Percentiles rank a stretch among this genome's conserved stretches.
Evolutionary conservation across 2,113 vertebrate species (phyloP).

Genomic region (Hemicordylus capensis): DNA sequence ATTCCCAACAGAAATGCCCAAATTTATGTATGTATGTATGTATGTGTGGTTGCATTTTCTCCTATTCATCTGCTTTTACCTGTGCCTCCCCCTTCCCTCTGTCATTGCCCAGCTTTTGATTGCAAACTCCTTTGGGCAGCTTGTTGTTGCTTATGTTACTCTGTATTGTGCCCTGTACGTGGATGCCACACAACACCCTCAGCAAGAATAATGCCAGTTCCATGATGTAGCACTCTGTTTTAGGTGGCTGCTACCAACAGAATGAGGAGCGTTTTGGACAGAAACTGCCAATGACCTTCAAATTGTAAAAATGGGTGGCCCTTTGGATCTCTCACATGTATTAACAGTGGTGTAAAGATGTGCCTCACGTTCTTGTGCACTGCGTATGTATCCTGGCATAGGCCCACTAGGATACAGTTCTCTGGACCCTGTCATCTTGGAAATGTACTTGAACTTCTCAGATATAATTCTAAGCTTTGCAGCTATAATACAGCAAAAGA

Average conservation of each 20-base stretch:
- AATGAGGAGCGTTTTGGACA: not conserved
- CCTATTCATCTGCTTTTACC: too few relatives aligned
- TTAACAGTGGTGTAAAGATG: not conserved
- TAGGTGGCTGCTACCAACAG: too few relatives aligned
- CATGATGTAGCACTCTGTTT: not conserved
- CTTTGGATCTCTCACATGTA: not conserved
- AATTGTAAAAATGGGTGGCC: not conserved
- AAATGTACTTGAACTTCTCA: slow-evolving; percentile 2
- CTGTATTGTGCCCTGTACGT: too few relatives aligned
- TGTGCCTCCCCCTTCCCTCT: too few relatives aligned
- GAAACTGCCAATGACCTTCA: not conserved
- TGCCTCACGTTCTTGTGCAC: not conserved
- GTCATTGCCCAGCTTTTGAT: too few relatives aligned
- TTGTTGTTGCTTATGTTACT: too few relatives aligned
- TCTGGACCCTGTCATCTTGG: not conserved
- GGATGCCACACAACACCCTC: too few relatives aligned
- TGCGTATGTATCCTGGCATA: not conserved
- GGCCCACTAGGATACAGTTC: not conserved
- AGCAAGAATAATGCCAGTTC: too few relatives aligned
- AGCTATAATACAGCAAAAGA: slow-evolving; percentile 3
- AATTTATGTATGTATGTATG: too few relatives aligned
- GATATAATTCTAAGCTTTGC: not conserved
- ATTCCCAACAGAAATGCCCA: too few relatives aligned
- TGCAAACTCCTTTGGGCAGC: too few relatives aligned
- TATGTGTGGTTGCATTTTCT: too few relatives aligned